Conservation (phyloP, 2,888 invertebrate species). For the Arrhopalites spinosus region DNA sequence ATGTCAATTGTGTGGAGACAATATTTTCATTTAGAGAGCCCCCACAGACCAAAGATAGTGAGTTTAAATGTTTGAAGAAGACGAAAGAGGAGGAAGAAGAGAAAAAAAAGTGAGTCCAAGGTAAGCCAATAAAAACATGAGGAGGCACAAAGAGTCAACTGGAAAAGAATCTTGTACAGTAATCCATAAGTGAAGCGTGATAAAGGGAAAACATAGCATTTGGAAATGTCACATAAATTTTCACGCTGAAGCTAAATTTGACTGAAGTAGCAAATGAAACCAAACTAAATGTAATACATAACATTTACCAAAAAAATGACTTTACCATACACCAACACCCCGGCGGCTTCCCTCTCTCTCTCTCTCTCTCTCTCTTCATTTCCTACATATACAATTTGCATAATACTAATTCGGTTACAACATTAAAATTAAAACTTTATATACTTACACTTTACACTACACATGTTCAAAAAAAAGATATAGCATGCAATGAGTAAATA, state of each 20-base stretch:
- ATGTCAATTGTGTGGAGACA: no score
- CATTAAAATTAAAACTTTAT: no score
- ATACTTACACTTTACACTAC: no score
- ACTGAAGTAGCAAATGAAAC: slow-evolving; percentile 21
- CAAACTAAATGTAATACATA: neutral
- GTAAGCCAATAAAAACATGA: slow-evolving; percentile 52
- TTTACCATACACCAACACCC: neutral
- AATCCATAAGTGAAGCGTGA: slow-evolving; percentile 47
- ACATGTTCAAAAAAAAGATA: no score
- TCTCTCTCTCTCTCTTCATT: slow-evolving; percentile 6
- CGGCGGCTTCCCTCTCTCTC: slow-evolving; percentile 7
- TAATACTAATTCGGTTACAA: neutral
- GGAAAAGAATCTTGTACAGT: slow-evolving; percentile 36
- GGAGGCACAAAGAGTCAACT: slow-evolving; percentile 41
- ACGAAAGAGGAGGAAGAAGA: neutral
- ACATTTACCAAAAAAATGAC: neutral
- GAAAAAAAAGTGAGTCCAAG: neutral
- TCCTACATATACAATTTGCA: neutral
- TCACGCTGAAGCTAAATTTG: slow-evolving; percentile 37
- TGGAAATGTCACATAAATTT: slow-evolving; percentile 42
- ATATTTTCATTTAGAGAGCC: no score
- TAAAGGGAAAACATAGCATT: slow-evolving; percentile 43
- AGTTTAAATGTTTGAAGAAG: neutral
- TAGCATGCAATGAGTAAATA: no score
- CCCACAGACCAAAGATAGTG: no score